Evolutionary conservation across 2,113 vertebrate species (phyloP).

Genomic region (Hemiprocne comata): DNA sequence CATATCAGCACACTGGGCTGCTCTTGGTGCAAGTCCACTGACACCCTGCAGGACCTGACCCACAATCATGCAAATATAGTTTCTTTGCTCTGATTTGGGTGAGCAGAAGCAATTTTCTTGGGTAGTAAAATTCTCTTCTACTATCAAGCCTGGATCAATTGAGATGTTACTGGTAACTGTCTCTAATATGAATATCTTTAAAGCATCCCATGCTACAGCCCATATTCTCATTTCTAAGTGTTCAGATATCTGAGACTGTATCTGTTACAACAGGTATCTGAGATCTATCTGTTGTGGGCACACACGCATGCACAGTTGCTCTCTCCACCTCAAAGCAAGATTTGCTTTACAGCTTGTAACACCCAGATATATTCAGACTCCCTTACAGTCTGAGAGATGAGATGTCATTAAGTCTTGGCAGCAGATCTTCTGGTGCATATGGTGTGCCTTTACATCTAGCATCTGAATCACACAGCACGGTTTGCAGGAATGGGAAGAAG

Average conservation of each 20-base stretch:
- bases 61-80: neutral
- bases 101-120: neutral
- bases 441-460: constrained; percentile 83
- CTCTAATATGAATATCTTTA: neutral
- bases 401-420: constrained; percentile 61
- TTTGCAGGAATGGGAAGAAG: constrained; percentile 94
- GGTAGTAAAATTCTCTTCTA: neutral
- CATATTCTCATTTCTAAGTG: neutral
- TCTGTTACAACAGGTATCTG: neutral
- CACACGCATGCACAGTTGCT: neutral
- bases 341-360: neutral
- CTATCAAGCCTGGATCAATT: neutral
- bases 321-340: neutral
- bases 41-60: neutral
- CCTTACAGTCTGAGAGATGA: constrained; percentile 61
- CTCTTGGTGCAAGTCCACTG: neutral
- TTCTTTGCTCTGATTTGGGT: neutral
- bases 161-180: neutral
- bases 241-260: neutral
- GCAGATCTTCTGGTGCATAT: constrained; percentile 70
- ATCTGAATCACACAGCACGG: constrained; percentile 90
- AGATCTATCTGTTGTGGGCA: neutral
- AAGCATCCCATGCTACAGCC: neutral
- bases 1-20: neutral
- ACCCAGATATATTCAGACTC: neutral